Evolutionary conservation across 2,888 invertebrate genomes (phyloP).

Genomic region (Diabrotica balteata): DNA sequence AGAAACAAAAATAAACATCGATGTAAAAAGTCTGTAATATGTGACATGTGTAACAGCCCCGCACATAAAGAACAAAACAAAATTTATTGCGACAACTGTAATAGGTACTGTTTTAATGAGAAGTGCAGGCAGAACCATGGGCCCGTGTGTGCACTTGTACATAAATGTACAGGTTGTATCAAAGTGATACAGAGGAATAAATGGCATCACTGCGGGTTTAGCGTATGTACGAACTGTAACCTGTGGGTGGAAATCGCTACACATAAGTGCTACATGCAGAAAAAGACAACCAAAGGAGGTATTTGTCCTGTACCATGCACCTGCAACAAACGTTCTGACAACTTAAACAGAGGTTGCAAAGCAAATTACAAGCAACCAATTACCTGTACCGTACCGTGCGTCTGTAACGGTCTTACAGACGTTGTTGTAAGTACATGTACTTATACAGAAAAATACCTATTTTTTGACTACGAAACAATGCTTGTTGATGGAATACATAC

Average conservation of each 20-base stretch:
- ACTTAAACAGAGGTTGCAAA: slow-evolving; percentile 1
- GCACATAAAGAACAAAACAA: not conserved
- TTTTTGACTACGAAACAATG: slow-evolving; percentile 18
- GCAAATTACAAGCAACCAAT: not conserved
- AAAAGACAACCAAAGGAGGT: slow-evolving; percentile 6
- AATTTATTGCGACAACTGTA: slow-evolving; percentile 13
- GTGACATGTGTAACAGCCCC: slow-evolving; percentile 1
- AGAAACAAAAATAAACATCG: slow-evolving; percentile 10
- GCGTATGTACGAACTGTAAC: slow-evolving; percentile 1
- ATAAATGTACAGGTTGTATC: slow-evolving; percentile 11
- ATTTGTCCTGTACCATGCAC: slow-evolving; percentile 2
- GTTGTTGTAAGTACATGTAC: slow-evolving; percentile 9
- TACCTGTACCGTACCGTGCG: not conserved
- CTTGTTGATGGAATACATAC: slow-evolving; percentile 9
- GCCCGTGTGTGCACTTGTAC: not conserved
- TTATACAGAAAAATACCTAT: slow-evolving; percentile 18
- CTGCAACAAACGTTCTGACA: not conserved
- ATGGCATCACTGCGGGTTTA: not conserved
- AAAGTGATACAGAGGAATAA: slow-evolving; percentile 5
- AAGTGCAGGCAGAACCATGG: not conserved
- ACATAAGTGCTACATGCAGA: slow-evolving; percentile 6
- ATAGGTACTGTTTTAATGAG: slow-evolving; percentile 13
- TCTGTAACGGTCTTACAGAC: slow-evolving; percentile 11
- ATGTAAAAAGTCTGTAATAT: not conserved
- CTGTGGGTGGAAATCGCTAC: slow-evolving; percentile 1